Base-by-base conservation (phyloP, 2,888 invertebrate species). In the Drosophila meridiana region DNA sequence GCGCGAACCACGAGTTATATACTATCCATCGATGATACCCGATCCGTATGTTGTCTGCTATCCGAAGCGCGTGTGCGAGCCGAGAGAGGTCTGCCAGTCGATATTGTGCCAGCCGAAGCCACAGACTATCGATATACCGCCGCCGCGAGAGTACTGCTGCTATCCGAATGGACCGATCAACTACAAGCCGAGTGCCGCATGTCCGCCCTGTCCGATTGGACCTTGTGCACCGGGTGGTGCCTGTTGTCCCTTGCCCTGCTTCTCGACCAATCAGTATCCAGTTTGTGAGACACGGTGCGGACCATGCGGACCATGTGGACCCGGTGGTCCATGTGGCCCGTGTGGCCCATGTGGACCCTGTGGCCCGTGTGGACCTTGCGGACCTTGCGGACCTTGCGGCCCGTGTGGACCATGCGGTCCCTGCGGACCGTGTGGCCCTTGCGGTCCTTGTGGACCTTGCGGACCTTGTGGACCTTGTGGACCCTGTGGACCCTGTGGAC, bases 121-220 rank as follows among this genome's bases (percentile, higher is more conserved):
- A 13, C 68, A 92, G 75, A 84, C 89, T 0, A 75, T 92, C 36
- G 92, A 92, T 78, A 81, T 92, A 61, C 92, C 92, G 20, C 90
- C 90, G n/a, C 90, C 92, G 6, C 66, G 79, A n/a, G 92, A 92
- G 61, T 92, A 91, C 62, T 92, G 91, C 68, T 91, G 91, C 62
- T 92, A 91, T 74, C 90, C 90, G 8, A 91, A 90, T 40, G 91
- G 91, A 57, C 92, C 92, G 36, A 89, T 91, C 32, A 89, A 88
- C 57, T 88, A 91, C 50, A 90, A 89, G 2, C 68, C 68, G 9
- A 69, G 69, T 32, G 69, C 68, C 13, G 69, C 57, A 30, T 68
- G 68, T 36, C 68, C 68, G 34, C 68, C 68, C 11, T 57, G 69
- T 14, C 68, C 68, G 26, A 68, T 68, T 7, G 68, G 80, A 9